phyloP scores from a whole-genome alignment of 2,888 invertebrate species.

The Eupithecia pulchellata region DNA sequence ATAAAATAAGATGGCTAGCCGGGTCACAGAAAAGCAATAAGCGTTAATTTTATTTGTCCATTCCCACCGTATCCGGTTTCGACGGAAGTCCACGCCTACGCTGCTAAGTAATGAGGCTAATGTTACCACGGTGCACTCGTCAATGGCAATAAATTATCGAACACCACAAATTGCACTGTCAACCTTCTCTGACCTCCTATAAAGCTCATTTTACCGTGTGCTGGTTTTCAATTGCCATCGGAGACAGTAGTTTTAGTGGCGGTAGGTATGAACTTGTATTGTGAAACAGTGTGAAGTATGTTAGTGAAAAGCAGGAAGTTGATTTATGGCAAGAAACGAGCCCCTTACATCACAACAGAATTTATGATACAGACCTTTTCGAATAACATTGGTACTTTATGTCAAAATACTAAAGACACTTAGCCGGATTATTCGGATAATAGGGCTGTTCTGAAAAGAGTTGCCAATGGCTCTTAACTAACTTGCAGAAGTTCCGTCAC shows the following conservation, averaged over 20 bases:
- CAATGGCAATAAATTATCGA: slow-evolving; percentile 58
- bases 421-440: neutral
- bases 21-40: slow-evolving; percentile 68
- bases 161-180: slow-evolving; percentile 46
- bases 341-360: neutral
- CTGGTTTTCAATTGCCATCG: slow-evolving; percentile 28
- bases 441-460: neutral
- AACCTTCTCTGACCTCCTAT: slow-evolving; percentile 44
- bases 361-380: slow-evolving; percentile 3
- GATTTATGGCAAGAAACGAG: slow-evolving; percentile 13
- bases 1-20: slow-evolving; percentile 33
- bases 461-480: neutral
- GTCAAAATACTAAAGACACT: neutral
- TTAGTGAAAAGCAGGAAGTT: slow-evolving; percentile 13
- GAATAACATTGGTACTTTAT: neutral
- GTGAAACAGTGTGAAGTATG: slow-evolving; percentile 10
- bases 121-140: slow-evolving; percentile 66
- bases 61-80: slow-evolving; percentile 75
- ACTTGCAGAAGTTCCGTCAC: neutral
- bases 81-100: slow-evolving; percentile 79
- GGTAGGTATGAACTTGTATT: slow-evolving; percentile 18
- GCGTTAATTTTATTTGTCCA: slow-evolving; percentile 81
- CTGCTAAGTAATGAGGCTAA: slow-evolving; percentile 82
- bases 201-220: slow-evolving; percentile 39
- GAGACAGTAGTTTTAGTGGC: slow-evolving; percentile 29